phyloP scores from a whole-genome alignment of 2,888 invertebrate species.

The Timandra comae region DNA sequence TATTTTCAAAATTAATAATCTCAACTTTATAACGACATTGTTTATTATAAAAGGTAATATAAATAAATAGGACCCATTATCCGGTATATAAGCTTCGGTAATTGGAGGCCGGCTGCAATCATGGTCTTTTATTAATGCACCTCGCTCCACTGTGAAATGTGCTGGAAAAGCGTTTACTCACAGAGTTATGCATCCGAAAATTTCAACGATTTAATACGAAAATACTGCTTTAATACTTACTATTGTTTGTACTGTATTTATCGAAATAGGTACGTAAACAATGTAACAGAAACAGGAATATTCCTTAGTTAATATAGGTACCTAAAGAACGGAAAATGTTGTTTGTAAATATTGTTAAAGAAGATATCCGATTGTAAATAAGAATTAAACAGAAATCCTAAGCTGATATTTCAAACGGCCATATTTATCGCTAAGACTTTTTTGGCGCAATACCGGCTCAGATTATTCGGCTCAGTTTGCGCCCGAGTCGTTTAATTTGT shows the following conservation, averaged over 20 bases:
- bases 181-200: too few relatives aligned
- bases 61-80: constrained; percentile 4
- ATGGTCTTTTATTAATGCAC: constrained; percentile 16
- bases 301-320: too few relatives aligned
- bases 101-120: constrained; percentile 15
- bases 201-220: too few relatives aligned
- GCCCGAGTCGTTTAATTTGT: constrained; percentile 57
- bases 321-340: too few relatives aligned
- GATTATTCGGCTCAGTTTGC: constrained; percentile 32
- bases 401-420: constrained; percentile 1
- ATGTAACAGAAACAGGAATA: too few relatives aligned
- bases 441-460: constrained; percentile 19
- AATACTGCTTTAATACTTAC: too few relatives aligned
- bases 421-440: constrained; percentile 15
- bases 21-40: too few relatives aligned
- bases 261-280: constrained; percentile 9
- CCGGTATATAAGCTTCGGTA: constrained; percentile 6
- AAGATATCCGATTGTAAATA: too few relatives aligned
- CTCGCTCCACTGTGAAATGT: constrained; percentile 9
- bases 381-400: background rate
- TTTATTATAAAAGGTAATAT: background rate
- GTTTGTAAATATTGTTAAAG: too few relatives aligned
- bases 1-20: too few relatives aligned
- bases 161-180: constrained; percentile 5
- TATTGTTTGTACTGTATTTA: too few relatives aligned